Evolutionary conservation across 2,113 vertebrate species (phyloP).

Genomic region (Galeopterus variegatus): DNA sequence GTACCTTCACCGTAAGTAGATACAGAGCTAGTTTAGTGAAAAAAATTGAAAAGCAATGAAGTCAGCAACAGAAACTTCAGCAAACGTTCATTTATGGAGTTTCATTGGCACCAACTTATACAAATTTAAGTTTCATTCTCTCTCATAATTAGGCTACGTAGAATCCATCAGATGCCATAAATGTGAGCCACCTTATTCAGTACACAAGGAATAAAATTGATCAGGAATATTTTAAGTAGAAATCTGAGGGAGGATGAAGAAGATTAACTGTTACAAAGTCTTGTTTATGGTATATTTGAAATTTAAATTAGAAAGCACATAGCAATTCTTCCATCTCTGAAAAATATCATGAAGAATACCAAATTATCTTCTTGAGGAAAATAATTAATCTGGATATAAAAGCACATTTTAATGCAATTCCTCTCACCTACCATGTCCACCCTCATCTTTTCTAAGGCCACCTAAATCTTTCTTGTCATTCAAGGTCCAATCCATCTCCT

Average conservation of each 20-base stretch:
- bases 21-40: constrained; percentile 23
- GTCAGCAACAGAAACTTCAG: constrained; percentile 59
- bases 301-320: constrained; percentile 22
- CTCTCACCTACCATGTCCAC: not conserved
- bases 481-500: not conserved
- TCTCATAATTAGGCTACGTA: constrained; percentile 69
- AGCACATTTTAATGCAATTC: not conserved
- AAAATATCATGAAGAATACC: constrained; percentile 19
- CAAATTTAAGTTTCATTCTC: constrained; percentile 70
- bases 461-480: constrained; percentile 25
- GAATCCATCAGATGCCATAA: constrained; percentile 57
- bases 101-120: constrained; percentile 70
- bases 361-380: constrained; percentile 63
- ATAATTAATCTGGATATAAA: constrained; percentile 22
- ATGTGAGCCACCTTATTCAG: constrained; percentile 60
- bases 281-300: constrained; percentile 66
- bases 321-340: constrained; percentile 52
- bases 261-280: constrained; percentile 42
- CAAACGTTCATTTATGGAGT: constrained; percentile 62
- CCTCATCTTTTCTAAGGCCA: not conserved
- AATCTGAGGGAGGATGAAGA: constrained; percentile 53
- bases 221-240: constrained; percentile 72
- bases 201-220: constrained; percentile 56
- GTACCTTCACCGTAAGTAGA: constrained; percentile 5
- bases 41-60: constrained; percentile 55